Base-by-base conservation (phyloP, 2,888 invertebrate genomes). In the Platycheirus albimanus region DNA sequence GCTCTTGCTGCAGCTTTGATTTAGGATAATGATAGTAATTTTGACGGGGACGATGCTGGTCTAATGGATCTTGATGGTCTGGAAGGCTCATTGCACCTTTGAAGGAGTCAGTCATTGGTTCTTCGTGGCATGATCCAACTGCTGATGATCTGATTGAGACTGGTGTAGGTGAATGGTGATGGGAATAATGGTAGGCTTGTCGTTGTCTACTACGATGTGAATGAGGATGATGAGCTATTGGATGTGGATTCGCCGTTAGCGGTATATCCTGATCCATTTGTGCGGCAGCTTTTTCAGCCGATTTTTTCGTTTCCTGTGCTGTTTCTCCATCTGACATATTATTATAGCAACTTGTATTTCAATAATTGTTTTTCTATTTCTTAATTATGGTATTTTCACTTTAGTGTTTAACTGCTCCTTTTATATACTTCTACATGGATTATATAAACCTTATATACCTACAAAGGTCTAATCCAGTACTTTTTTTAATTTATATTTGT, bases 321-420 rank as follows among this genome's bases (percentile, higher is more conserved):
- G 66, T 20, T 67, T 71, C 81, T 47, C 61, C 81, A 81, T 81
- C 81, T 20, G 77, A 81, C 81, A 81, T 81, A 67, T 71, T 77
- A 56, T 45, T 54, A 4, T 47, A 28, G 10, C 33, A 36, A 51
- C 8, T 41, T 41, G 38, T 8, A 1, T 52, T n/a, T 47, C 11
- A 17, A 1, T 10, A 30, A 11, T 33, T 19, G 5, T 8, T 33
- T 33, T 8, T 33, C 30, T 33, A 33, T 8, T 33, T 1, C 7
- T 33, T 33, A 33, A 33, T 33, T 33, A 1, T 7, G 30, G 5
- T 33, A 6, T 33, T 33, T 33, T 8, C 30, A 33, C 3, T 24
- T 24, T 33, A 24, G 5, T 24, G 3, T 24, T 24, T 24, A 24
- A 24, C 24, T 24, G 5, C 24, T 3, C 3, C 3, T 4, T 24